Conservation (phyloP, 2,888 invertebrate species). For the Troides oblongomaculatus region DNA sequence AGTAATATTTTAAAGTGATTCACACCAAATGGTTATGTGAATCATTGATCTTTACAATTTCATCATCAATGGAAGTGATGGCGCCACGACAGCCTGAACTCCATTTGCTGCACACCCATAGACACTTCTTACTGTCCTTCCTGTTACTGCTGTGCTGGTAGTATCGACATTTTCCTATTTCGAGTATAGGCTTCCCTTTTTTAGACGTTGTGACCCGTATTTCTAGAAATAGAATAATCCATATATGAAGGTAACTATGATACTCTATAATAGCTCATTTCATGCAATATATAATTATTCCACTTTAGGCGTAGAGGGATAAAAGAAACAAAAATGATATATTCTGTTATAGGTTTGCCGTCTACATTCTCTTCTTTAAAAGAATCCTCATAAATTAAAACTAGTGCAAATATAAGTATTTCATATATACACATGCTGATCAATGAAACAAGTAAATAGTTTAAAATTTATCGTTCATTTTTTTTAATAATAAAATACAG, state of each 20-base stretch:
- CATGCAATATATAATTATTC: too few relatives aligned
- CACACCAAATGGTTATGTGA: constrained; percentile 32
- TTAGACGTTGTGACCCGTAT: constrained; percentile 33
- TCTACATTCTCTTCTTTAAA: too few relatives aligned
- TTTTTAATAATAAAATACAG: too few relatives aligned
- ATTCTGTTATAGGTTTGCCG: too few relatives aligned
- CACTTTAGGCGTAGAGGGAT: too few relatives aligned
- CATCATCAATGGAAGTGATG: constrained; percentile 36
- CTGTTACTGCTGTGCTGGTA: constrained; percentile 47
- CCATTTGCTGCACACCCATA: constrained; percentile 52
- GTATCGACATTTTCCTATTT: constrained; percentile 46
- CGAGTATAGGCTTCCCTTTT: constrained; percentile 46
- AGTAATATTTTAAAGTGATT: background rate
- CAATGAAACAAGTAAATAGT: too few relatives aligned
- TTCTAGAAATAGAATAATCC: constrained; percentile 20
- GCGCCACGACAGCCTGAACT: constrained; percentile 39
- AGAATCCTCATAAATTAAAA: too few relatives aligned
- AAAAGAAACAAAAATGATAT: too few relatives aligned
- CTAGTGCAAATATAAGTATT: too few relatives aligned
- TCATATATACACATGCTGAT: too few relatives aligned
- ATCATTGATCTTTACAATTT: constrained; percentile 37
- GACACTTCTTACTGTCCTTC: constrained; percentile 40
- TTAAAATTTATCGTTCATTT: too few relatives aligned
- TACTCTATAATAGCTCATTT: too few relatives aligned
- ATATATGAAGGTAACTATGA: background rate